A percentile compares a stretch with the other conserved stretches of the same genome.
Conservation (phyloP, 1,140 invertebrate genomes). For the Monomorium pharaonis region DNA sequence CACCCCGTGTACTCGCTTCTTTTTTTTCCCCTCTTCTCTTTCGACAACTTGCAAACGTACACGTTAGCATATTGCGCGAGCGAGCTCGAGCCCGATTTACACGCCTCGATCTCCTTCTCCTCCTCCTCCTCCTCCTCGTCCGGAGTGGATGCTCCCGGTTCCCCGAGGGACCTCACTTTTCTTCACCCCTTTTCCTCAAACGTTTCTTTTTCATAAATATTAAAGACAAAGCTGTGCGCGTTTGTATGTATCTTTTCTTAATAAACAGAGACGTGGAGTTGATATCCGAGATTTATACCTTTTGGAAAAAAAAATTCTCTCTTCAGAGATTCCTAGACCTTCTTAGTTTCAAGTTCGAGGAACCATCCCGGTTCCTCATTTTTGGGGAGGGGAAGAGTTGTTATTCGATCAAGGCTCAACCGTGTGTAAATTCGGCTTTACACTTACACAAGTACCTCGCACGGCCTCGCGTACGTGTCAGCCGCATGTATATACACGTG, state of each 20-base stretch:
- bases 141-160: neutral
- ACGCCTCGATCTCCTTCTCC: neutral
- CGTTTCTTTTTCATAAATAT: neutral
- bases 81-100: constrained; percentile 32
- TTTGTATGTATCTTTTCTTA: neutral
- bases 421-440: constrained; percentile 43
- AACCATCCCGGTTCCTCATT: neutral
- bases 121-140: neutral
- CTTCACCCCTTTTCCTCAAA: neutral
- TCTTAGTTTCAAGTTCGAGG: neutral
- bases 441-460: neutral
- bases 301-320: constrained; percentile 14
- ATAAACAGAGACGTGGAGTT: neutral
- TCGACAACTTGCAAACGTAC: constrained; percentile 47
- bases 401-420: neutral
- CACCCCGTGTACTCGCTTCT: neutral
- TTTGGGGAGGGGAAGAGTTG: neutral
- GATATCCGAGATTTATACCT: neutral
- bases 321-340: neutral
- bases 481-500: neutral
- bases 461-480: neutral
- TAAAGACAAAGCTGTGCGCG: neutral
- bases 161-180: neutral
- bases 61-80: constrained; percentile 33
- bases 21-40: neutral